These are phyloP conservation scores for Listrodromus nycthemerus DNA, from an alignment of 2,888 invertebrate species.

Conservation along the genomic window DNA sequence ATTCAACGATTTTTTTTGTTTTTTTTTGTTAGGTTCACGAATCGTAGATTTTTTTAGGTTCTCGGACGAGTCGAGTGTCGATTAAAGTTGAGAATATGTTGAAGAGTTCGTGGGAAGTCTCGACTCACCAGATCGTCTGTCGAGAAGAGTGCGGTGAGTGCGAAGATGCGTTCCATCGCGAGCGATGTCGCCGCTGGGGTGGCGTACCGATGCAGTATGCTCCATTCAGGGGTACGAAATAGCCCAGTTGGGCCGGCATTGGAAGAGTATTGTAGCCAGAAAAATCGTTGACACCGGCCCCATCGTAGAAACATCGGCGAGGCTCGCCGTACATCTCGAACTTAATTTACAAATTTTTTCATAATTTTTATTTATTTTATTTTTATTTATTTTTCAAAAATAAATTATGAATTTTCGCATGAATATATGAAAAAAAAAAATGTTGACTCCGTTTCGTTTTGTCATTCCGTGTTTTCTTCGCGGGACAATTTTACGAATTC, in stretches of 20 bases:
- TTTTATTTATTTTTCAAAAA: background rate
- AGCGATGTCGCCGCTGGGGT: conserved; percentile 66
- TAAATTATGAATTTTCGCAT: background rate
- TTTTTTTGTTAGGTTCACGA: no score
- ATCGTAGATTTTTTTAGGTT: background rate
- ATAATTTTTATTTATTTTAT: background rate
- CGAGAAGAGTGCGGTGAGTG: conserved; percentile 70
- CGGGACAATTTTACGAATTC: conserved; percentile 41
- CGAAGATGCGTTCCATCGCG: conserved; percentile 67
- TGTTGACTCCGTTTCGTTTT: conserved; percentile 9
- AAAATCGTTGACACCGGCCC: conserved; percentile 45
- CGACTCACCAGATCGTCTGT: conserved; percentile 74
- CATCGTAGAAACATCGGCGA: conserved; percentile 71
- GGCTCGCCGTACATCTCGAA: conserved; percentile 69
- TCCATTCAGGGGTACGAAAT: conserved; percentile 77
- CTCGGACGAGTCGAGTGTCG: background rate
- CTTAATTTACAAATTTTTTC: background rate
- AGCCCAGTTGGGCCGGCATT: conserved; percentile 76
- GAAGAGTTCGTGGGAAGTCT: conserved; percentile 4
- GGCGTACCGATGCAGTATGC: conserved; percentile 71
- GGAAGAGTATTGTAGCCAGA: conserved; percentile 72
- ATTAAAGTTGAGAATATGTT: background rate
- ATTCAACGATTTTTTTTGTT: background rate
- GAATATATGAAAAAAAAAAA: background rate
- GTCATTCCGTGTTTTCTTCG: conserved; percentile 34